Evolutionary conservation across 1,140 invertebrate genomes (phyloP).

Genomic region (Bombus polaris): DNA sequence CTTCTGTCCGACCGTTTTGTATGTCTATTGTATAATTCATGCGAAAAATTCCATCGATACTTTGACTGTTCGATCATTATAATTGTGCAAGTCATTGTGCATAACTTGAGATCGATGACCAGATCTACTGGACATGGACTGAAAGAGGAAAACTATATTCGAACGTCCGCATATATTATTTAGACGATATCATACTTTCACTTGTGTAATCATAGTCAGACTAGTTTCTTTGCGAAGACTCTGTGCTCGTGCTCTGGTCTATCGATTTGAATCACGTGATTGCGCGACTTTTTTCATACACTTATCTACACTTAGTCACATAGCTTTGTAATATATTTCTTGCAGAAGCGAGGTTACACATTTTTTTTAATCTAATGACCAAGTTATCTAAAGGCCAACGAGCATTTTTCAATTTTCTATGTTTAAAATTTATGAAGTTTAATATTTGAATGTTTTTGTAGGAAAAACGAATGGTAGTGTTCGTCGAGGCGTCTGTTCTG

Average conservation of each 20-base stretch:
- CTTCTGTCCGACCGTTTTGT: too few relatives aligned
- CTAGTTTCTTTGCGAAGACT: background rate
- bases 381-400: background rate
- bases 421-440: background rate
- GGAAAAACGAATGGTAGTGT: slow-evolving; percentile 97
- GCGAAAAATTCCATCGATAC: background rate
- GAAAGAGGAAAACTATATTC: background rate
- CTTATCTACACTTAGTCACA: background rate
- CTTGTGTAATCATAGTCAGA: background rate
- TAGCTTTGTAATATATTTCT: background rate
- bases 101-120: too few relatives aligned
- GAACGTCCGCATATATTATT: background rate
- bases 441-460: slow-evolving; percentile 75
- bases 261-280: slow-evolving; percentile 16
- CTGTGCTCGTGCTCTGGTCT: background rate
- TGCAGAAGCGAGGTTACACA: background rate
- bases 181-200: background rate
- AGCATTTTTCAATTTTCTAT: background rate
- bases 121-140: background rate
- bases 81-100: background rate
- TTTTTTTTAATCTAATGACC: background rate
- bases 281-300: background rate
- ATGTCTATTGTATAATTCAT: background rate
- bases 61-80: background rate
- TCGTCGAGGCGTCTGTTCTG: slow-evolving; percentile 94